Evolutionary conservation across 2,888 invertebrate species (phyloP).

Genomic region (Nomada fucata): DNA sequence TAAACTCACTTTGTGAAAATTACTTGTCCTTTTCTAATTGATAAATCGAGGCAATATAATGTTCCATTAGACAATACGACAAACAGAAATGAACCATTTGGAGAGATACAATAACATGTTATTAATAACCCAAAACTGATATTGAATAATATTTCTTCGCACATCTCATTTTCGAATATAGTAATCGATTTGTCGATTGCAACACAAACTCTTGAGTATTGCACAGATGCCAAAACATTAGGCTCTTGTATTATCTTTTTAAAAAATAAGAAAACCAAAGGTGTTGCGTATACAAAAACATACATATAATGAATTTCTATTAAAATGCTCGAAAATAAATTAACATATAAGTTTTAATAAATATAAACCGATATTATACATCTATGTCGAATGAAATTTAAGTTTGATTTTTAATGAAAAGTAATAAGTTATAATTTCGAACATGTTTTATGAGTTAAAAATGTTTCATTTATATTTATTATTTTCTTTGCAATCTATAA

Average conservation of each 20-base stretch:
- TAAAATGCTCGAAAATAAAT: too few species aligned
- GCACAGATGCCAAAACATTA: conserved; percentile 70
- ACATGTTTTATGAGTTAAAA: background rate
- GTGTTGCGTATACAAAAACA: too few species aligned
- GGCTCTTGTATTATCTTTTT: conserved; percentile 52
- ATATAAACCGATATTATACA: background rate
- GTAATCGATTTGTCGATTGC: conserved; percentile 80
- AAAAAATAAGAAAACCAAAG: conserved; percentile 12
- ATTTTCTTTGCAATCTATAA: too few species aligned
- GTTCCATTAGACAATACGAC: conserved; percentile 72
- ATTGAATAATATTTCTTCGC: conserved; percentile 74
- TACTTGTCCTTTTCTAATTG: conserved; percentile 63
- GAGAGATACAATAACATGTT: conserved; percentile 75
- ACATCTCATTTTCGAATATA: conserved; percentile 79
- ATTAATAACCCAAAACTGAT: conserved; percentile 76
- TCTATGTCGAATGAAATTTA: background rate
- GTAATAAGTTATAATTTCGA: background rate
- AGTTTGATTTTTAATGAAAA: background rate
- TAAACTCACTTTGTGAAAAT: conserved; percentile 75
- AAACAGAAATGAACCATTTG: conserved; percentile 75
- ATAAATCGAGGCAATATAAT: conserved; percentile 78
- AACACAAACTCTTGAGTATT: conserved; percentile 76
- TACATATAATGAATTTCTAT: too few species aligned
- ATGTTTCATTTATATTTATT: background rate
- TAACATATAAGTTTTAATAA: too few species aligned